Evolutionary conservation across 1,140 invertebrate genomes (phyloP), one percentile per base, ranked within the genome.

Genomic region (Drosophila ambigua): DNA sequence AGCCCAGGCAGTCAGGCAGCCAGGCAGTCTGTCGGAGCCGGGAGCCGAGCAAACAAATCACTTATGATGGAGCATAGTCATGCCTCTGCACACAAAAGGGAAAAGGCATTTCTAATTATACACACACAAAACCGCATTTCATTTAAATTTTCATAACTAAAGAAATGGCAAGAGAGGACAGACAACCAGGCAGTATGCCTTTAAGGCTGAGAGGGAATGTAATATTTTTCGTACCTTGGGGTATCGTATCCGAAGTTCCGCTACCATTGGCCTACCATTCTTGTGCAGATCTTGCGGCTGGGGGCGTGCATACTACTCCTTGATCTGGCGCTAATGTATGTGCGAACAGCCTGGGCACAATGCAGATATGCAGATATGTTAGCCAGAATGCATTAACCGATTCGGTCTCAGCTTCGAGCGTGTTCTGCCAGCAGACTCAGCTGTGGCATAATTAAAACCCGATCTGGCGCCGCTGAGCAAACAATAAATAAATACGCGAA

Each of bases 1-100:
- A 63, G 59, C 41, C 41, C 61, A 52, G 23, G 4, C 41, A 55
- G 66, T n/a, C 57, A 57, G 46, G 31, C 64, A 59, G 51, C 35
- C 59, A 68, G 59, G 52, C 31, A 51, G 63, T 43, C 45, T 24
- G 64, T 59, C 69, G 48, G 59, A 35, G 54, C 58, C 65, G 57
- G 72, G 64, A 77, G 58, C 53, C 79, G 65, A 59, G 54, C 74
- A 81, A 82, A 81, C 72, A 77, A 77, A 77, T 80, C 67, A 79
- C 71, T 79, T 79, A 79, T 55, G 57, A 26, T 28, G 52, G 43
- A 59, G 65, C 74, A 53, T 58, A 77, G 59, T 76, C 72, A 76
- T 77, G 73, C 49, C 63, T 63, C 49, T 28, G 59, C 48, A 49
- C 35, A 51, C 39, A 55, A 55, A 55, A 53, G 60, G 41, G 66